Base-by-base conservation (phyloP, 2,888 invertebrate species). In the Spialia ferax region DNA sequence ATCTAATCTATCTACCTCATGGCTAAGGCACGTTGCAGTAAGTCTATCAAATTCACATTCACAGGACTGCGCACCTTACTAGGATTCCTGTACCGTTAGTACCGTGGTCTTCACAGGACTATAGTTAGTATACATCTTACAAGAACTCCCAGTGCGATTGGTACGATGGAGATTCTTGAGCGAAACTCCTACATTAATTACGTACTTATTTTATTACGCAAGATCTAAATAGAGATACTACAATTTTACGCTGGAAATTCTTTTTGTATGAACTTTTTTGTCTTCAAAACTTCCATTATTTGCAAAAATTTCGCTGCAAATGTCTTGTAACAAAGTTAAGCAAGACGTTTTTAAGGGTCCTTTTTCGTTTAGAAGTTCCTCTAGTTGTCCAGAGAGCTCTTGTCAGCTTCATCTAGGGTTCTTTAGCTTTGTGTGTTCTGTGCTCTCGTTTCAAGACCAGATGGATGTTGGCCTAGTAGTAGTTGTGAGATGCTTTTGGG, bases 401-500 rank as follows among this genome's bases (percentile, higher is more conserved):
- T 45, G 45, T 48, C 45, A 48, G 10, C 20, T 48, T 48, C 8
- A 15, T 42, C 20, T 48, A 48, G 42, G 42, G 45, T 48, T 20
- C 20, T 48, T 48, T 18, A 20, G 10, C 20, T 48, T 42, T 42
- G 15, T 42, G 15, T 26, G 26, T 26, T 10, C 1, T 48, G 10
- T 4, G 8, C 8, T 48, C 45, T 48, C 3, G 45, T 1, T 10
- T 20, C 15, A 18, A 20, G 20, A 48, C 45, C 45, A 32, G 7
- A 10, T 38, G 45, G 11, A 20, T 48, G 18, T 48, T 48, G 45
- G 20, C 45, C 45, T 10, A 48, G 45, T 48, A 20, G 42, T 15
- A 20, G 10, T 10, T 48, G 15, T 48, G 10, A 20, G 20, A 20
- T 48, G 45, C 20, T 48, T 48, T 48, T 20, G 18, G 18, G 45